phyloP scores from a whole-genome alignment of 2,888 invertebrate genomes.

The Caenorhabditis sp. region DNA sequence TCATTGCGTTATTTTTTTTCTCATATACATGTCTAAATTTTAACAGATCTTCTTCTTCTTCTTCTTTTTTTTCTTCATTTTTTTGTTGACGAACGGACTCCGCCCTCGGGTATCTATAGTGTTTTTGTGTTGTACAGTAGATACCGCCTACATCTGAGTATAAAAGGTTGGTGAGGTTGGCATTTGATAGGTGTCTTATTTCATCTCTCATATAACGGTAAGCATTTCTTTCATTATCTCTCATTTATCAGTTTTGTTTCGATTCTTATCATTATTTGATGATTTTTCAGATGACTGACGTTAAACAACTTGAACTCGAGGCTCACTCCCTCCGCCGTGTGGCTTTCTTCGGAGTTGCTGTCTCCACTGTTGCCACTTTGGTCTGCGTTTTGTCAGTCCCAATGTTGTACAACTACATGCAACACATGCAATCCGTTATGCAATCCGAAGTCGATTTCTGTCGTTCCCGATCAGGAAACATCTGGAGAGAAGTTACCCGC shows the following conservation, averaged over 20 bases:
- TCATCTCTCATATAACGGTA: constrained; percentile 30
- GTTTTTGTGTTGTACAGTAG: constrained; percentile 12
- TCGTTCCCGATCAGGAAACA: constrained; percentile 59
- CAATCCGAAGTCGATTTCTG: constrained; percentile 60
- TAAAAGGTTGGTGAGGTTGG: constrained; percentile 26
- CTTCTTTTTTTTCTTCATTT: constrained; percentile 16
- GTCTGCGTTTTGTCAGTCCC: constrained; percentile 57
- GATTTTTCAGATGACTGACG: constrained; percentile 42
- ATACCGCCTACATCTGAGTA: constrained; percentile 37
- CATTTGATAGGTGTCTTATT: constrained; percentile 37
- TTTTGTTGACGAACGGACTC: constrained; percentile 34
- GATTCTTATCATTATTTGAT: not conserved
- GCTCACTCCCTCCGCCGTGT: constrained; percentile 52
- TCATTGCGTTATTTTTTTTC: not conserved
- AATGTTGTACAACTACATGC: constrained; percentile 65
- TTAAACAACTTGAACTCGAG: constrained; percentile 51
- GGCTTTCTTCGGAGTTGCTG: constrained; percentile 57
- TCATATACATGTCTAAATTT: not conserved
- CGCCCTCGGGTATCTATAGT: constrained; percentile 20
- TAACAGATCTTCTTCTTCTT: constrained; percentile 16
- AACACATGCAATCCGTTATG: constrained; percentile 62
- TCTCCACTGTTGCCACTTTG: constrained; percentile 56
- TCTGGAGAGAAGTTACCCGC: constrained; percentile 63
- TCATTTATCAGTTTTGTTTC: constrained; percentile 8
- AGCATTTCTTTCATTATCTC: constrained; percentile 14